phyloP scores from a whole-genome alignment of 1,140 invertebrate genomes.

The Holcopasites calliopsidis region DNA sequence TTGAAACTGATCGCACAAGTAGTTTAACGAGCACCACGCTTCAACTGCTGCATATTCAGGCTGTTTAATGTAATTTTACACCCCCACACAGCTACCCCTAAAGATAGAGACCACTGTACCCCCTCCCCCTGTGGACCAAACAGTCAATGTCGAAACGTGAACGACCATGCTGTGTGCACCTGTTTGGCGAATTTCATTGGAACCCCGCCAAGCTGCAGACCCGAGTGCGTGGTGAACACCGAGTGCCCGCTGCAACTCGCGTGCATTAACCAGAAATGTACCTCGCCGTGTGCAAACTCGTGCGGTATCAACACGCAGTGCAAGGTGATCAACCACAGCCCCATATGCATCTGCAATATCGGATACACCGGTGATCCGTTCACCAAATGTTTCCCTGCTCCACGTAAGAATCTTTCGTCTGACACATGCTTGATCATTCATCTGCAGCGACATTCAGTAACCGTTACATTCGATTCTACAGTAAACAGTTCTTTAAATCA shows the following conservation, averaged over 20 bases:
- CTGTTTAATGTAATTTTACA: slow-evolving; percentile 30
- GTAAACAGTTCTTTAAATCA: too few species aligned
- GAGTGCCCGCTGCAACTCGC: slow-evolving; percentile 77
- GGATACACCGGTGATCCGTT: slow-evolving; percentile 81
- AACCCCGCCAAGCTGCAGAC: slow-evolving; percentile 74
- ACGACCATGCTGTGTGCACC: slow-evolving; percentile 83
- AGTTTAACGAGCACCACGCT: background rate
- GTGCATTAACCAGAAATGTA: slow-evolving; percentile 80
- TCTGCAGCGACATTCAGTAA: too few species aligned
- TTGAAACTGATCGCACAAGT: background rate
- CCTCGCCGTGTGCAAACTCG: slow-evolving; percentile 78
- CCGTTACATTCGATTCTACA: background rate
- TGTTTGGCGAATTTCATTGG: slow-evolving; percentile 83
- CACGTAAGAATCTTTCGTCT: slow-evolving; percentile 78
- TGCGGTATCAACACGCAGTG: slow-evolving; percentile 79
- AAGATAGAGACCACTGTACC: slow-evolving; percentile 79
- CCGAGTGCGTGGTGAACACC: slow-evolving; percentile 78
- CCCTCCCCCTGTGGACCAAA: slow-evolving; percentile 86
- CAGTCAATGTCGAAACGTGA: slow-evolving; percentile 83
- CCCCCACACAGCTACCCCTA: slow-evolving; percentile 22
- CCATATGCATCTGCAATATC: slow-evolving; percentile 78
- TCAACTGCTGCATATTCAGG: background rate
- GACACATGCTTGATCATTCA: background rate
- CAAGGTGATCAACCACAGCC: slow-evolving; percentile 76
- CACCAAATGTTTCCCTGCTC: slow-evolving; percentile 77